Conservation (phyloP, 1,140 invertebrate species). For the Piezodorus guildinii region DNA sequence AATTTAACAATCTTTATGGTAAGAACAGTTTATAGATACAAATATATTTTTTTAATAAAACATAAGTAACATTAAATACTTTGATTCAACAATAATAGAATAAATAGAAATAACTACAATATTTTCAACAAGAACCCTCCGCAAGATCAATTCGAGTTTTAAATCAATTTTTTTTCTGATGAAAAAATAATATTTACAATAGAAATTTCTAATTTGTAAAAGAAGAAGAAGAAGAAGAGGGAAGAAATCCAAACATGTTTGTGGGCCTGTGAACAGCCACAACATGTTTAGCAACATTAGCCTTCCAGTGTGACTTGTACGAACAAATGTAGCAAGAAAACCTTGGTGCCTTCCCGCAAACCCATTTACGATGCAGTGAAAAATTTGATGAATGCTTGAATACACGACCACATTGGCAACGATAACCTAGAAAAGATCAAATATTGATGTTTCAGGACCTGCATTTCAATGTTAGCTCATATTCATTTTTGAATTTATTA, state of each 20-base stretch:
- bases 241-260: neutral
- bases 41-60: no score
- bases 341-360: constrained; percentile 45
- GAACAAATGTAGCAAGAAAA: constrained; percentile 35
- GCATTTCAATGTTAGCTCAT: neutral
- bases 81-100: no score
- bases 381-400: constrained; percentile 24
- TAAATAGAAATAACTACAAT: neutral
- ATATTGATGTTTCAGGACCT: no score
- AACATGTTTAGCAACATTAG: constrained; percentile 33
- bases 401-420: constrained; percentile 23
- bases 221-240: neutral
- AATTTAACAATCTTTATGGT: no score
- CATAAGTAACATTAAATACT: no score
- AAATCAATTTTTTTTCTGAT: neutral
- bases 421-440: neutral
- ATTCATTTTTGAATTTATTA: neutral
- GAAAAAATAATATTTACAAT: neutral
- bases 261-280: constrained; percentile 4
- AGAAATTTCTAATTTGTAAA: neutral
- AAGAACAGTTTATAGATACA: no score
- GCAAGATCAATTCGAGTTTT: neutral
- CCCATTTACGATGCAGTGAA: constrained; percentile 35
- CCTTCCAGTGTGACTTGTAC: constrained; percentile 41
- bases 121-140: neutral